Base-by-base conservation (phyloP, 2,888 invertebrate genomes). In the Cataglyphis rosenhaueri region DNA sequence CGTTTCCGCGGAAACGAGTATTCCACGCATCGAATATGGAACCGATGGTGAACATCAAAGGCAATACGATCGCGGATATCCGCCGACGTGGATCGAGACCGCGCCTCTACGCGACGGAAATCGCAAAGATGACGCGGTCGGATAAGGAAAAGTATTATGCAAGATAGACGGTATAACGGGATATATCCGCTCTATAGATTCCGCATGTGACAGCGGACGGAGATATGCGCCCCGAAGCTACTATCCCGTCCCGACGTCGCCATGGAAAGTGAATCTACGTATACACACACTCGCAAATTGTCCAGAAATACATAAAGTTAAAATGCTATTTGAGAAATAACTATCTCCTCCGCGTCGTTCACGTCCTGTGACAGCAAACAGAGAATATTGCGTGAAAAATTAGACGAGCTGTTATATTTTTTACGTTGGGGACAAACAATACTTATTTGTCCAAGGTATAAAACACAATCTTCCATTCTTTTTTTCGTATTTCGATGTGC, bases 41-140 rank as follows among this genome's bases (percentile, higher is more conserved):
- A 48, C 74, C 64, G 68, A 82, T 62, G 81, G 81, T 57, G 75
- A 62, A 84, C 84, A 84, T 84, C 84, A 84, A 84, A 84, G 84
- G 81, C 57, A 64, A 79, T 73, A 81, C 59, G 59, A 81, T 48
- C 66, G 44, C 76, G 76, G 65, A 82, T 82, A 82, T 82, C 76
- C 81, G 74, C 10, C 52, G 29, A 6, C 59, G 71, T 57, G 52
- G 25, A 73, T 64, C 73, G 75, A 65, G 65, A 52, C 79, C 62
- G 74, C 73, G 41, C 41, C 61, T 57, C 18, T 57, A 8, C 15
- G 74, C 32, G 35, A 38, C 74, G 74, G 83, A 81, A 76, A 66
- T 65, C 81, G 76, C 74, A 76, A 59, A 66, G 76, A 81, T 81
- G 73, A 68, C 65, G 59, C 41, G 41, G 35, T 41, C 81, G 83